phyloP scores from a whole-genome alignment of 2,797 vertebrate species.

The Hapalemur alaotrensis region DNA sequence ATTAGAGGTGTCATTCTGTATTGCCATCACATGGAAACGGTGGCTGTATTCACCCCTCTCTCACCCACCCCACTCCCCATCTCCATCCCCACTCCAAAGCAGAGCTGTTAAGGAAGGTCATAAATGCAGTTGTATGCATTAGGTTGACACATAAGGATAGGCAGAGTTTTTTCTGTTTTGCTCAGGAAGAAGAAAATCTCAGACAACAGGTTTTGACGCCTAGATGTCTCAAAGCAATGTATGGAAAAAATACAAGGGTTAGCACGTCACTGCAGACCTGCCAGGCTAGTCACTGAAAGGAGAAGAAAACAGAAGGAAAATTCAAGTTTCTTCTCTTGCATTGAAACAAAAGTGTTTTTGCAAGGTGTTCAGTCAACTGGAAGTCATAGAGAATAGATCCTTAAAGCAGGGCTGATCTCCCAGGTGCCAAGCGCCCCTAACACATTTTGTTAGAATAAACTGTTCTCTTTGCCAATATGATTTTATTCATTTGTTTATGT shows the following conservation, averaged over 20 bases:
- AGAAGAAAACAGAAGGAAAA: background rate
- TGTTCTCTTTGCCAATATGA: background rate
- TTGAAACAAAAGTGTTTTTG: background rate
- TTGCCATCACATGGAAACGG: background rate
- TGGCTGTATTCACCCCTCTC: no score
- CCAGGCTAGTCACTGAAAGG: background rate
- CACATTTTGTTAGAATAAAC: background rate
- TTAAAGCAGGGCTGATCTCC: background rate
- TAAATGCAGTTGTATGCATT: background rate
- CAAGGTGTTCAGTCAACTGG: background rate
- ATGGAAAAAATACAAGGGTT: background rate
- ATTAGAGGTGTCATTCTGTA: no score
- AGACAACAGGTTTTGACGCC: background rate
- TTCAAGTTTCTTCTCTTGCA: background rate
- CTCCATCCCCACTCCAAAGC: background rate
- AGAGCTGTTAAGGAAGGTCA: background rate
- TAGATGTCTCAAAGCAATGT: background rate
- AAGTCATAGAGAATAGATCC: background rate
- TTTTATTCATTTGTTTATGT: background rate
- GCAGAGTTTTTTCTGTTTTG: conserved; percentile 25
- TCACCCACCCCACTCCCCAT: background rate
- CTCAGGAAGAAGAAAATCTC: background rate
- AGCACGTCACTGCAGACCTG: background rate
- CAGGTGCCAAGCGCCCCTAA: background rate
- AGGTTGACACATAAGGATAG: background rate